Base-by-base conservation (phyloP, 2,797 vertebrate species). In the Semaprochilodus insignis region DNA sequence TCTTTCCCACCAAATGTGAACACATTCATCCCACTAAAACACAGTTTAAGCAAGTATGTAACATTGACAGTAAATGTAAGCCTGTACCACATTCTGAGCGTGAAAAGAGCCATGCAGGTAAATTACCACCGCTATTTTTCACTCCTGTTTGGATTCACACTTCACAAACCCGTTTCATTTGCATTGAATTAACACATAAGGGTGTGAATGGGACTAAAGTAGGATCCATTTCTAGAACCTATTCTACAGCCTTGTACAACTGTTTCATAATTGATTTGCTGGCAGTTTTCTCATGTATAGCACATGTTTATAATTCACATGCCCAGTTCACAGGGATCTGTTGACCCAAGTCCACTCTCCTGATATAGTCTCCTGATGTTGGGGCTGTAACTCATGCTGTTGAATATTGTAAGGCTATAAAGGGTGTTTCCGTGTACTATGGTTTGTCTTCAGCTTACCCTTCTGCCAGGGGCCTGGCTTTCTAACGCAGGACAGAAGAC, bases 251-350 rank as follows among this genome's bases (percentile, higher is more conserved):
- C 31, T 48, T 48, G 8, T 11, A 59, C 17, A 44, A 21, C 62
- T 76, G 16, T 76, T 76, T 54, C 57, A 63, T 79, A 76, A 72
- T 57, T 69, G 44, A 78, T 73, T 75, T 65, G 59, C 65, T 44
- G 67, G 59, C 55, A 55, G 1, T 31, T 74, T 36, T 8, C 44
- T 13, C 16, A 48, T 40, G 17, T 70, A 31, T 48, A 70, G 67
- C 44, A 48, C 2, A 67, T n/a, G 21, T 55, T 73, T 31, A 48
- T 66, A 51, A 74, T 72, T 74, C 62, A 60, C 34, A 25, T 27
- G 48, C 23, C 51, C 34, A 34, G n/a, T n/a, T 21, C 55, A 34
- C 6, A 44, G 34, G 40, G 67, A 31, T 51, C 67, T 25, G 21
- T 10, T 34, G 25, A 14, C 25, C 69, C 36, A 16, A 36, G 57